Evolutionary conservation across 2,113 vertebrate species (phyloP).

Genomic region (Phodopus roborovskii): DNA sequence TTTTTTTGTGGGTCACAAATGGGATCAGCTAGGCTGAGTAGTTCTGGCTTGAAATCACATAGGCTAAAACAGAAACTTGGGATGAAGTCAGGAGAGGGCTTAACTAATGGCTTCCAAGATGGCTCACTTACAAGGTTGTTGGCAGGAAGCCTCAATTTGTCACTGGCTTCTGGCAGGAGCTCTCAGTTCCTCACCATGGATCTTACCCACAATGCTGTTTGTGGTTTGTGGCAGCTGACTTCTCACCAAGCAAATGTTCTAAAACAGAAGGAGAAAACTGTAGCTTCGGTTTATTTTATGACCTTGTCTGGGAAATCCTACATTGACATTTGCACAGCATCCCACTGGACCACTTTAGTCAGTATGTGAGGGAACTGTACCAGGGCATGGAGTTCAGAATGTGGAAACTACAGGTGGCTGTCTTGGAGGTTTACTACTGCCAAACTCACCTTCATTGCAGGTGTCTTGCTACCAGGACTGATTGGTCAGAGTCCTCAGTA

Average conservation of each 20-base stretch:
- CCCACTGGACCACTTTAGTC: not conserved
- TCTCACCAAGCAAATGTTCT: constrained; percentile 45
- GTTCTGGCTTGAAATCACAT: constrained; percentile 3
- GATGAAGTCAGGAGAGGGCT: constrained; percentile 19
- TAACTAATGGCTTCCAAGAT: not conserved
- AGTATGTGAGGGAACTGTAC: not conserved
- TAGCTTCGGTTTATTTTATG: not conserved
- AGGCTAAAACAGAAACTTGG: constrained; percentile 16
- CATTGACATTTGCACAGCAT: constrained; percentile 12
- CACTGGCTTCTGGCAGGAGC: not conserved
- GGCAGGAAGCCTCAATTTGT: constrained; percentile 32
- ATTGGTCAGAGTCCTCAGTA: not conserved
- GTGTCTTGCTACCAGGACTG: not conserved
- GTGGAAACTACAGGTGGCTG: not conserved
- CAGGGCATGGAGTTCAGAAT: not conserved
- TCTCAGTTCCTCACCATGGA: constrained; percentile 1
- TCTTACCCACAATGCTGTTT: not conserved
- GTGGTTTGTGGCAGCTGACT: constrained; percentile 10
- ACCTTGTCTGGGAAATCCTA: not conserved
- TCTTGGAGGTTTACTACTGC: not conserved
- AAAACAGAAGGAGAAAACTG: constrained; percentile 26
- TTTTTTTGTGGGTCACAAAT: not conserved
- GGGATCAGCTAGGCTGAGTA: not conserved
- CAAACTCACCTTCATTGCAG: not conserved
- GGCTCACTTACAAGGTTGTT: not conserved